These are phyloP conservation scores for Perithous albicinctus DNA, from an alignment of 2,888 invertebrate genomes.

Conservation along the genomic window DNA sequence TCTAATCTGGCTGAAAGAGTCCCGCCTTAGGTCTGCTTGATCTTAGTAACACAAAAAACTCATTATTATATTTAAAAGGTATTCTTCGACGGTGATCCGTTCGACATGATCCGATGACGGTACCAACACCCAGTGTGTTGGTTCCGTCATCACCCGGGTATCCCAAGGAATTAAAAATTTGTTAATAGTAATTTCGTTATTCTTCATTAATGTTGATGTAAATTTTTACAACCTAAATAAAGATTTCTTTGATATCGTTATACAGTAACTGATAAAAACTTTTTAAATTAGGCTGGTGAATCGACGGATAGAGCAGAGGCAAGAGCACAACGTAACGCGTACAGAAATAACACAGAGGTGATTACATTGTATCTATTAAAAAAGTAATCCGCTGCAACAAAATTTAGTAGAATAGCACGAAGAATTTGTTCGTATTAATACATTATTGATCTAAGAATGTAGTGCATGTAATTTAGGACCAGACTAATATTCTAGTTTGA, in stretches of 20 bases:
- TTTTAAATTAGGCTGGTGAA: constrained; percentile 87
- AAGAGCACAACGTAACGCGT: constrained; percentile 89
- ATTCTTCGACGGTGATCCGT: too few species aligned
- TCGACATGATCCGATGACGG: too few species aligned
- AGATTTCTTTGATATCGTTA: neutral
- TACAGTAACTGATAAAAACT: constrained; percentile 64
- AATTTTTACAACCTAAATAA: neutral
- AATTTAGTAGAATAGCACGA: constrained; percentile 28
- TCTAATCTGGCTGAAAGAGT: too few species aligned
- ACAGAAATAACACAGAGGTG: constrained; percentile 89
- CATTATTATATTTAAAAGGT: too few species aligned
- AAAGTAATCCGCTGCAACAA: constrained; percentile 20
- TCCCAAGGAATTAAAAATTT: neutral
- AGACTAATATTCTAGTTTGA: neutral
- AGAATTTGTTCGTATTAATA: constrained; percentile 10
- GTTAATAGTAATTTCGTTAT: neutral
- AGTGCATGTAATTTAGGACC: neutral
- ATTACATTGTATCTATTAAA: constrained; percentile 74
- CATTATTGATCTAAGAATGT: neutral
- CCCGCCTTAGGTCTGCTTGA: too few species aligned
- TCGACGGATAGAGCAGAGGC: constrained; percentile 89
- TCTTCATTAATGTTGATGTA: neutral
- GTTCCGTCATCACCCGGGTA: too few species aligned
- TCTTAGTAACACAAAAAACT: too few species aligned
- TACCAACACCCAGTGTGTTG: too few species aligned